Base-by-base conservation (phyloP, 2,113 vertebrate genomes). In the Numida meleagris region DNA sequence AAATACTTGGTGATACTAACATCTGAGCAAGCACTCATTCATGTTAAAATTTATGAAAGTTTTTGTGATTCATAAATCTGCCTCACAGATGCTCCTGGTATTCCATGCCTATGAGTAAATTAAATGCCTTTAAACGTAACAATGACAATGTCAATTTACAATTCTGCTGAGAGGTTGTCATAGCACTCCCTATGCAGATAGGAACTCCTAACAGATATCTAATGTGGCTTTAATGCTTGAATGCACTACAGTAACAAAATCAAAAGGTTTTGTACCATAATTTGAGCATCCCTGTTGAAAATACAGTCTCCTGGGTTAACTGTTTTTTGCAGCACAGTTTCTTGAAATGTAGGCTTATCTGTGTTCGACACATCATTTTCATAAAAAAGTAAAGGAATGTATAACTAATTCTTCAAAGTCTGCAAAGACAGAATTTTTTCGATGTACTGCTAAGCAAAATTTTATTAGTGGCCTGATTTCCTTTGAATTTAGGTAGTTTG, bases 31-130 rank as follows among this genome's bases (percentile, higher is more conserved):
- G 24, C 76, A 79, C n/a, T 76, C 51, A 75, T 24, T 66, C 27
- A 33, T n/a, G 57, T 67, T 25, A 71, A 81, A 77, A 90, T 34
- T 77, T 67, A 65, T 0, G 4, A 66, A 93, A 80, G 7, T 46
- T 58, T 38, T 55, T 89, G n/a, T 38, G 27, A 80, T 62, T 82
- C 21, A 45, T 57, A 74, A 58, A 38, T 25, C 42, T 55, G 9
- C 46, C 25, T 62, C 38, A 31, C 1, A 0, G 8, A n/a, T 5
- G 10, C 17, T 58, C 4, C 0, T 34, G 14, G 8, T 14, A 24
- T 59, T 38, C 46, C 25, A 66, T 36, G 10, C 8, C 80, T 7
- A 2, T 29, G 45, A 63, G 11, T 70, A 82, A 65, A 71, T 75
- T 6, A 42, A 83, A 55, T 70, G 31, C 9, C 20, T 82, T 91